phyloP scores from a whole-genome alignment of 2,797 vertebrate species.

The Neostethus bicornis region DNA sequence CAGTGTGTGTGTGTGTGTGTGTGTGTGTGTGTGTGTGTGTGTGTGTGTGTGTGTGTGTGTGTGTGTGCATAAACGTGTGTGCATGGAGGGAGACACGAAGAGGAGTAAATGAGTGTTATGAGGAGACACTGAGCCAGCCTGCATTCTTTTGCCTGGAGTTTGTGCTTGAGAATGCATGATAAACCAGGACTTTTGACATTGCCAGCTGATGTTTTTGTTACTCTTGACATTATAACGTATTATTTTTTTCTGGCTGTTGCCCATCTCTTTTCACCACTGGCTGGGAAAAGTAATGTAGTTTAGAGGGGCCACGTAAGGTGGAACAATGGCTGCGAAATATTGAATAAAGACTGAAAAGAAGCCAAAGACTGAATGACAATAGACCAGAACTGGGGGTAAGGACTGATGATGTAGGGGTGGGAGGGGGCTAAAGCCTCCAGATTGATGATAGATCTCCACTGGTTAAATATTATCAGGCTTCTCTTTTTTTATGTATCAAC shows the following conservation, averaged over 20 bases:
- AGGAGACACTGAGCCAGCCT: constrained; percentile 24
- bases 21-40: constrained; percentile 12
- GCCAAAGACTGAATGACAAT: constrained; percentile 71
- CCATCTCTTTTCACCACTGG: constrained; percentile 57
- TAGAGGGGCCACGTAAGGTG: constrained; percentile 63
- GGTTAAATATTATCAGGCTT: constrained; percentile 84
- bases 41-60: constrained; percentile 11
- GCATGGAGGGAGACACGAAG: background rate
- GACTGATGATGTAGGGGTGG: constrained; percentile 53
- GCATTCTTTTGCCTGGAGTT: constrained; percentile 24
- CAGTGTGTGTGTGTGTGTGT: constrained; percentile 16
- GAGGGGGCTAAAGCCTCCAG: constrained; percentile 40
- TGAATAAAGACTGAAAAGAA: constrained; percentile 76
- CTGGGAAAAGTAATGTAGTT: constrained; percentile 77
- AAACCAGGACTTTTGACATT: constrained; percentile 44
- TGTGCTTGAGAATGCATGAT: constrained; percentile 35
- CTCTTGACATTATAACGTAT: constrained; percentile 72
- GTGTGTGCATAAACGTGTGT: constrained; percentile 12
- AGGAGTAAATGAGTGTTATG: constrained; percentile 4
- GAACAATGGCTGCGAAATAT: constrained; percentile 78
- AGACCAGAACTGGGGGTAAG: constrained; percentile 58
- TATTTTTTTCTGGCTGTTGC: constrained; percentile 46
- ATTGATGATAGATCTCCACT: constrained; percentile 76
- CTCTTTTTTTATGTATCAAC: constrained; percentile 66
- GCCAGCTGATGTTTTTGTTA: constrained; percentile 69